Base-by-base conservation (phyloP, 2,113 vertebrate species). In the Caretta caretta region DNA sequence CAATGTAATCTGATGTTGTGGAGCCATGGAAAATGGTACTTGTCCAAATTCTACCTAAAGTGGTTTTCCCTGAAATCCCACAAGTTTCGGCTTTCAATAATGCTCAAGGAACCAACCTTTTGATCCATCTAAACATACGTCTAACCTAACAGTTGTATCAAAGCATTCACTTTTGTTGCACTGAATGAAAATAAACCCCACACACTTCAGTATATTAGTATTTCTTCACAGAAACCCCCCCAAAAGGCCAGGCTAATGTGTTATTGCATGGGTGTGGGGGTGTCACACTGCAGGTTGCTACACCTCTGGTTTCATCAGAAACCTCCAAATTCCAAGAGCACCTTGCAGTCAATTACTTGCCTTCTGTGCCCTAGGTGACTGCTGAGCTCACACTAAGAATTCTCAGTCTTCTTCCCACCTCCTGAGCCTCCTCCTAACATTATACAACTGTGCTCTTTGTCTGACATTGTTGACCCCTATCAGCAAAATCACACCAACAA, bases 81-180 rank as follows among this genome's bases (percentile, higher is more conserved):
- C 48, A 85, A 65, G 27, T 0, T 3, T 25, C 19, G 57, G 14
- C 24, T 10, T 57, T 75, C 16, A 75, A 1, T 24, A 14, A 56
- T 75, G 76, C 10, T 49, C 1, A 0, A 46, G 56, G 29, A 94
- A 59, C 1, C 50, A 54, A 5, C 20, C 42, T 38, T 25, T 27
- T 16, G 54, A 94, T 31, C 35, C 25, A 88, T 12, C 42, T 38
- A 85, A 90, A 46, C 35, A 62, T 0, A 0, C 27, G 53, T 3
- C 84, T 62, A 84, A 51, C 16, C 24, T n/a, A 79, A 20, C 29
- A 0, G 1, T 17, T 78, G 27, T 29, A 50, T 0, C 4, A 1
- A 1, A 78, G 22, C 42, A 27, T 48, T 78, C 24, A 19, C 20
- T 79, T 69, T 10, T 27, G 42, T 48, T 3, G 27, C 56, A 6